Evolutionary conservation across 2,888 invertebrate species (phyloP).

Genomic region (Uloborus plumipes): DNA sequence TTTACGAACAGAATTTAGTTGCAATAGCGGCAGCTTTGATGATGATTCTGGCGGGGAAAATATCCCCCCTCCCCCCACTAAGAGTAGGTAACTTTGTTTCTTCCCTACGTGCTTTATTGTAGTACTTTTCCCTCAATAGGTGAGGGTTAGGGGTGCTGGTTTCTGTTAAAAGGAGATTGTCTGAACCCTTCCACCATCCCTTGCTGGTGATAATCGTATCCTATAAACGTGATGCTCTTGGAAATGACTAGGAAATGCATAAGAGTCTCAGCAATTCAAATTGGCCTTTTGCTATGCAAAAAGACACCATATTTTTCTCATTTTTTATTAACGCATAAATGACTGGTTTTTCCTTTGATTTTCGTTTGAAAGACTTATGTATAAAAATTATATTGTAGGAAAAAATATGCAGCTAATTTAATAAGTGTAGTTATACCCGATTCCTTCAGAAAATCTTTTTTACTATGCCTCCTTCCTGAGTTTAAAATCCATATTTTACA

Average conservation of each 20-base stretch:
- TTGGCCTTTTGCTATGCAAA: slow-evolving; percentile 43
- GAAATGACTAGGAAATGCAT: slow-evolving; percentile 37
- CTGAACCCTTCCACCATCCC: not conserved
- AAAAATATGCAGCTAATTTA: no score
- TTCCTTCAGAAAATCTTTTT: no score
- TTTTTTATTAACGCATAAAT: no score
- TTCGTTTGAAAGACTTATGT: no score
- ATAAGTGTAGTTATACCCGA: no score
- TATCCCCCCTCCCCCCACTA: slow-evolving; percentile 37
- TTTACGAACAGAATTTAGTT: slow-evolving; percentile 33
- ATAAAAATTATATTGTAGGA: no score
- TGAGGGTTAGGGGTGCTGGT: slow-evolving; percentile 18
- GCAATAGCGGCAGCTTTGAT: slow-evolving; percentile 44
- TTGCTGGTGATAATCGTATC: slow-evolving; percentile 48
- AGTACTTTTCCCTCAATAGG: slow-evolving; percentile 29
- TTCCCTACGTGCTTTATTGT: slow-evolving; percentile 54
- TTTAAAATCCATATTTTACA: no score
- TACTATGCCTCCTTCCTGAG: no score
- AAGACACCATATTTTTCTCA: slow-evolving; percentile 10
- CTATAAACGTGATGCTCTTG: slow-evolving; percentile 57
- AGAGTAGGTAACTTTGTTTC: slow-evolving; percentile 53
- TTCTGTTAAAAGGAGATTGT: slow-evolving; percentile 47
- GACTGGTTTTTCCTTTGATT: no score
- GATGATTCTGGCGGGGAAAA: slow-evolving; percentile 45
- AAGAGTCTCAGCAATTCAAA: slow-evolving; percentile 27